Conservation (phyloP, 2,113 vertebrate species). For the Neodontobutis hainanensis region DNA sequence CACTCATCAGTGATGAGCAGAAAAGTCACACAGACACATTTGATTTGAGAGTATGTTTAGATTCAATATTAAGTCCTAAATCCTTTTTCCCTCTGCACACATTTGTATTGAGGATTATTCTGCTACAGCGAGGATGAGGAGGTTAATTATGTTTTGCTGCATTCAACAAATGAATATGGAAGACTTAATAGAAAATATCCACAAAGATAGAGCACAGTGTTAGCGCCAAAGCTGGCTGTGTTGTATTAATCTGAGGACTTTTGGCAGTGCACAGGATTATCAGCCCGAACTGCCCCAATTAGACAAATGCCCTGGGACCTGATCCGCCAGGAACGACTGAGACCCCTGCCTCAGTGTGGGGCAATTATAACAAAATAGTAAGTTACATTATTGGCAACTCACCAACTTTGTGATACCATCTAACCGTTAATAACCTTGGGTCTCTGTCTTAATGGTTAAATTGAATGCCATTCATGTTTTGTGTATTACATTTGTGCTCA, state of each 20-base stretch:
- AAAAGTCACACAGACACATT: not conserved
- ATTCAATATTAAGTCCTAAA: not conserved
- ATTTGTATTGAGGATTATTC: not conserved
- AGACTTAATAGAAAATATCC: slow-evolving; percentile 9
- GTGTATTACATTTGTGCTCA: no score
- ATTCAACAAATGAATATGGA: not conserved
- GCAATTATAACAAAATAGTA: not conserved
- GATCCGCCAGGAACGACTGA: not conserved
- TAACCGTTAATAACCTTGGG: no score
- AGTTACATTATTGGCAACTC: no score
- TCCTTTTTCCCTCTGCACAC: not conserved
- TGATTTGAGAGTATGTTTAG: not conserved
- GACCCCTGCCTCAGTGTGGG: not conserved
- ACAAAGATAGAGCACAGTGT: not conserved
- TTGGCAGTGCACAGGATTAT: slow-evolving; percentile 4
- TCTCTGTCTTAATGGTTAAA: no score
- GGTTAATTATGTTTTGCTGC: slow-evolving; percentile 17
- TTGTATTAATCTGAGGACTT: slow-evolving; percentile 1
- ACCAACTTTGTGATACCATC: no score
- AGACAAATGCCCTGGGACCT: not conserved
- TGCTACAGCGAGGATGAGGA: not conserved
- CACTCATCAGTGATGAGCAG: no score
- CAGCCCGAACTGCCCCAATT: slow-evolving; percentile 4
- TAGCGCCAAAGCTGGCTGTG: not conserved
- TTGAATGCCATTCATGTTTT: no score